phyloP scores from a whole-genome alignment of 1,140 invertebrate species.

The Pomacea maculata region DNA sequence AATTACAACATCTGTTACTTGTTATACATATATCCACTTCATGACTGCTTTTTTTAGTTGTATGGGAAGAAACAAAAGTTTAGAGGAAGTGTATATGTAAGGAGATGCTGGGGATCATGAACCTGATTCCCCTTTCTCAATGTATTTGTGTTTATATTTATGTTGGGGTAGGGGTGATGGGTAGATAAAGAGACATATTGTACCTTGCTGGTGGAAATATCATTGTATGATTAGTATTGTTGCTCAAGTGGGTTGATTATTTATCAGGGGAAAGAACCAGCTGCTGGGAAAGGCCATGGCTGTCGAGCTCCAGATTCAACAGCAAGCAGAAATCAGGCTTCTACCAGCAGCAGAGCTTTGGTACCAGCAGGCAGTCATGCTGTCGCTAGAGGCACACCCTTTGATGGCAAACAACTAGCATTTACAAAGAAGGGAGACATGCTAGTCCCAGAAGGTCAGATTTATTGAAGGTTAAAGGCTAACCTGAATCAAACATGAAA shows the following conservation, averaged over 20 bases:
- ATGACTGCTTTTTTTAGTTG: too few relatives aligned
- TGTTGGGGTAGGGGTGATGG: too few relatives aligned
- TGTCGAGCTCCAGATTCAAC: background rate
- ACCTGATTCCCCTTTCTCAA: too few relatives aligned
- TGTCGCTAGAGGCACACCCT: constrained; percentile 27
- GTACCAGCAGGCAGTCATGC: constrained; percentile 32
- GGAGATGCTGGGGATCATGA: too few relatives aligned
- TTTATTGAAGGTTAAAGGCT: background rate
- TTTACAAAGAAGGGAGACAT: constrained; percentile 38
- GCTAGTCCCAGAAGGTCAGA: constrained; percentile 43
- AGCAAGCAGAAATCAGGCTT: constrained; percentile 2
- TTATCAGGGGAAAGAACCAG: background rate
- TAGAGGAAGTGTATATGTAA: too few relatives aligned
- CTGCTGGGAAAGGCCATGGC: background rate
- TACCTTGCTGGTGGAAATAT: too few relatives aligned
- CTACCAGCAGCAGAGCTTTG: constrained; percentile 34
- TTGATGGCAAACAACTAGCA: constrained; percentile 26
- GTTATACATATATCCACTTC: too few relatives aligned
- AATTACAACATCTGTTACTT: too few relatives aligned
- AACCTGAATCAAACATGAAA: background rate
- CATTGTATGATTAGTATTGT: too few relatives aligned
- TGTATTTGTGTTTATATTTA: too few relatives aligned
- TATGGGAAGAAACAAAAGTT: too few relatives aligned
- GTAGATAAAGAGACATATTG: too few relatives aligned
- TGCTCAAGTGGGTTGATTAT: background rate